These are phyloP conservation scores for Parochlus steinenii DNA, from an alignment of 2,888 invertebrate genomes.

Conservation along the genomic window DNA sequence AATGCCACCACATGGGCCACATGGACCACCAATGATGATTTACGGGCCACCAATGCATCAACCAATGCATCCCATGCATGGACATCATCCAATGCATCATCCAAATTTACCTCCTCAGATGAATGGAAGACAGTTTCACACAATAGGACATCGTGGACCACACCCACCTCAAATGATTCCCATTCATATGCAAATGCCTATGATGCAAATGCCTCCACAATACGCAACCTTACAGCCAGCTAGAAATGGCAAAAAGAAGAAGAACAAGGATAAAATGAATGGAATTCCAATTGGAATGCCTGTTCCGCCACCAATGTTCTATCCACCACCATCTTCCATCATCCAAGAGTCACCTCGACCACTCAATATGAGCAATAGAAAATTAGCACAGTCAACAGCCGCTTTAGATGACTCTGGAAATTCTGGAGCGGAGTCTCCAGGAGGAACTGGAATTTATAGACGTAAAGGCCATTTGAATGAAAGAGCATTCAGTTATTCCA, in stretches of 20 bases:
- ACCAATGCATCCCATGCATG: constrained; percentile 19
- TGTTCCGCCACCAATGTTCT: constrained; percentile 32
- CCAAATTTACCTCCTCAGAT: constrained; percentile 21
- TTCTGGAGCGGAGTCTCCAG: constrained; percentile 37
- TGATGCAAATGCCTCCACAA: constrained; percentile 35
- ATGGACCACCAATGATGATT: constrained; percentile 31
- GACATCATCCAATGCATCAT: constrained; percentile 16
- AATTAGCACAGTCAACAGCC: constrained; percentile 51
- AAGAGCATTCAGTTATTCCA: constrained; percentile 84
- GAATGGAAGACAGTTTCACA: constrained; percentile 30
- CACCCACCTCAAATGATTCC: constrained; percentile 23
- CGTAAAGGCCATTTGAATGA: constrained; percentile 87
- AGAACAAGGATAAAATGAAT: constrained; percentile 27
- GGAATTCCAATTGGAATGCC: constrained; percentile 31
- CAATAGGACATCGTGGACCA: constrained; percentile 22
- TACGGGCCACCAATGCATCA: constrained; percentile 31
- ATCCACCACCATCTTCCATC: constrained; percentile 36
- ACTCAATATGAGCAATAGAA: constrained; percentile 35
- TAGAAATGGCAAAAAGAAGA: constrained; percentile 36
- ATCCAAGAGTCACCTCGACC: constrained; percentile 37
- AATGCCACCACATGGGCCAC: constrained; percentile 18
- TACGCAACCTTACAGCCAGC: constrained; percentile 47
- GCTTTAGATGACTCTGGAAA: constrained; percentile 39
- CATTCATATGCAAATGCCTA: constrained; percentile 20
- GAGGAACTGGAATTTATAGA: constrained; percentile 70